Conservation (phyloP, 1,140 invertebrate genomes). For the Anadara kagoshimensis region DNA sequence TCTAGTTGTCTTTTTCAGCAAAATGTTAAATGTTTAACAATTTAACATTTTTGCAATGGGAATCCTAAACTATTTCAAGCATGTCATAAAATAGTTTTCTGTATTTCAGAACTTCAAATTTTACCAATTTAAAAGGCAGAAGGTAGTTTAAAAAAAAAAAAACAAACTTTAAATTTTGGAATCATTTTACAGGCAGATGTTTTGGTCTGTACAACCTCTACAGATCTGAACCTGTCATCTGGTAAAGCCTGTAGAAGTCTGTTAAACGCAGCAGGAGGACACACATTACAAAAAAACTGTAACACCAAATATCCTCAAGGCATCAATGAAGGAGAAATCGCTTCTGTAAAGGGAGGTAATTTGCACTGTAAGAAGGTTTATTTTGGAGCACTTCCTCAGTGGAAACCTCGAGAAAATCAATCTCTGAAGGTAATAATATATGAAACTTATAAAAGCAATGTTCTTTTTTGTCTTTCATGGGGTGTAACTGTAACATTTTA, state of each 20-base stretch:
- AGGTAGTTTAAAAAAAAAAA: no score
- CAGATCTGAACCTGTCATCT: slow-evolving; percentile 2
- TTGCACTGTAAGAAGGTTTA: slow-evolving; percentile 53
- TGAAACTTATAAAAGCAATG: no score
- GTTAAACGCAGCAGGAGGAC: slow-evolving; percentile 30
- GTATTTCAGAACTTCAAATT: no score
- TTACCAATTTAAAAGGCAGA: no score
- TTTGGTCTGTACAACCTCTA: slow-evolving; percentile 11
- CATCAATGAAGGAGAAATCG: slow-evolving; percentile 49
- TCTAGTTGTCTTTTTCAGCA: no score
- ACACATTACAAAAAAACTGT: slow-evolving; percentile 49
- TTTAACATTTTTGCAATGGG: no score
- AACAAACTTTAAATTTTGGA: no score
- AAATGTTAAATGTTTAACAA: no score
- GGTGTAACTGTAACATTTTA: no score
- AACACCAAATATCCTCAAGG: slow-evolving; percentile 46
- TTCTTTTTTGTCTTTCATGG: no score
- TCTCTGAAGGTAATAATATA: not conserved
- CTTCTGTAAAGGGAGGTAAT: slow-evolving; percentile 42
- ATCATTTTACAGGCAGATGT: slow-evolving; percentile 23
- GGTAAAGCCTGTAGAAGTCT: slow-evolving; percentile 14
- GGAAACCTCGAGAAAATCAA: slow-evolving; percentile 3
- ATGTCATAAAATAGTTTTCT: no score
- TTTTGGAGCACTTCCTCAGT: slow-evolving; percentile 33
- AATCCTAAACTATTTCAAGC: no score